These are phyloP conservation scores for Lasiurus cinereus DNA, from an alignment of 2,113 vertebrate genomes.

Conservation along the genomic window DNA sequence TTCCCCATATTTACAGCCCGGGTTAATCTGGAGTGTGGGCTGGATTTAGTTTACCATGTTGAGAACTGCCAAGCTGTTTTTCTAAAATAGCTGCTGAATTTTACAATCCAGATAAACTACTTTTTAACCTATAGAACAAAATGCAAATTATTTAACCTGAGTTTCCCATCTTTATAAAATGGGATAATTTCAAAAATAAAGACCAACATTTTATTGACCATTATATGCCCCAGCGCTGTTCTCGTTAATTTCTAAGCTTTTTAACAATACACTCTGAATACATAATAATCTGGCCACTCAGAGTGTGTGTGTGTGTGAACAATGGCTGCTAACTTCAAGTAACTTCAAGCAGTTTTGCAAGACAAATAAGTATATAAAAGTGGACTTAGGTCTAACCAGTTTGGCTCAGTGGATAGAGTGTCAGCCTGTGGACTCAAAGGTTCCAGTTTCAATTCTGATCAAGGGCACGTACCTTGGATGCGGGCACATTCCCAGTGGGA, in stretches of 20 bases:
- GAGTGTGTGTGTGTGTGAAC: not conserved
- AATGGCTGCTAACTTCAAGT: not conserved
- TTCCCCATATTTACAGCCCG: not conserved
- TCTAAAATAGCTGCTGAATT: not conserved
- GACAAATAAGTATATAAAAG: not conserved
- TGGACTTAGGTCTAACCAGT: too few species aligned
- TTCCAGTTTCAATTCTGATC: too few species aligned
- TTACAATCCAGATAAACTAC: conserved; percentile 28
- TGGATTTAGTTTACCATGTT: conserved; percentile 39
- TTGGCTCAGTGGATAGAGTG: too few species aligned
- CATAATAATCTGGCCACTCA: too few species aligned
- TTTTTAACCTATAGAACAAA: conserved; percentile 11
- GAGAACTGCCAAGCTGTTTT: conserved; percentile 7
- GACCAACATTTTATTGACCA: not conserved
- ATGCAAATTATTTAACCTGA: conserved; percentile 49
- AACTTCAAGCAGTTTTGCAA: conserved; percentile 1
- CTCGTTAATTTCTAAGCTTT: conserved; percentile 11
- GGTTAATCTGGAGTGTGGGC: not conserved
- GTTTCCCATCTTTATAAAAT: conserved; percentile 41
- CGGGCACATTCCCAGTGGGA: too few species aligned
- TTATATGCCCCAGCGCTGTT: not conserved
- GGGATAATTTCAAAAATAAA: conserved; percentile 48
- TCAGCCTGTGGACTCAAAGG: too few species aligned
- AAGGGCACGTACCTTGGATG: too few species aligned
- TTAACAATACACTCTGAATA: too few species aligned